Conservation (phyloP, 2,113 vertebrate species). For the Mystacornis crossleyi region DNA sequence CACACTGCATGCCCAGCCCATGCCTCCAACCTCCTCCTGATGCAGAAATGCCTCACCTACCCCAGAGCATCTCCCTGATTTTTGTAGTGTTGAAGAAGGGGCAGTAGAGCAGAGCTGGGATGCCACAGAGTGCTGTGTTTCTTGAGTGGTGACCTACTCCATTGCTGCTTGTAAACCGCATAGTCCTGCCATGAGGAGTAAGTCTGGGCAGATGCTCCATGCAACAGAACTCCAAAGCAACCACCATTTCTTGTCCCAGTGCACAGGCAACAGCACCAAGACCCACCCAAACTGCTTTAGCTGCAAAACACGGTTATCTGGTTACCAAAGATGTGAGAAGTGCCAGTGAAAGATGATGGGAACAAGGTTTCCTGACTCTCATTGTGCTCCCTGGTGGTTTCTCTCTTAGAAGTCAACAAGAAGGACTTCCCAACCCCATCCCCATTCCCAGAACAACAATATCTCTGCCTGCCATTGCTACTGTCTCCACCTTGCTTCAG, state of each 20-base stretch:
- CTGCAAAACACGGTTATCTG: background rate
- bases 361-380: background rate
- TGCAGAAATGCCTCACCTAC: background rate
- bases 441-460: too few species aligned
- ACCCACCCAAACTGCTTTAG: background rate
- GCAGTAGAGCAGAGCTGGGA: background rate
- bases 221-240: background rate
- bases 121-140: background rate
- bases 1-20: background rate
- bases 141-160: background rate
- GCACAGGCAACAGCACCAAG: background rate
- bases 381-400: rapidly evolving
- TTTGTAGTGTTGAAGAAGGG: background rate
- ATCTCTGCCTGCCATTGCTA: background rate
- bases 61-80: background rate
- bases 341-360: background rate
- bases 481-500: background rate
- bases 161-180: background rate
- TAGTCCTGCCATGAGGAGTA: background rate
- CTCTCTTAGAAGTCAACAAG: background rate
- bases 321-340: background rate
- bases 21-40: background rate
- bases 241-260: background rate
- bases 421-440: background rate
- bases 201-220: background rate